These are phyloP conservation scores for Agrotis exclamationis DNA, from an alignment of 2,888 invertebrate genomes.

Conservation along the genomic window DNA sequence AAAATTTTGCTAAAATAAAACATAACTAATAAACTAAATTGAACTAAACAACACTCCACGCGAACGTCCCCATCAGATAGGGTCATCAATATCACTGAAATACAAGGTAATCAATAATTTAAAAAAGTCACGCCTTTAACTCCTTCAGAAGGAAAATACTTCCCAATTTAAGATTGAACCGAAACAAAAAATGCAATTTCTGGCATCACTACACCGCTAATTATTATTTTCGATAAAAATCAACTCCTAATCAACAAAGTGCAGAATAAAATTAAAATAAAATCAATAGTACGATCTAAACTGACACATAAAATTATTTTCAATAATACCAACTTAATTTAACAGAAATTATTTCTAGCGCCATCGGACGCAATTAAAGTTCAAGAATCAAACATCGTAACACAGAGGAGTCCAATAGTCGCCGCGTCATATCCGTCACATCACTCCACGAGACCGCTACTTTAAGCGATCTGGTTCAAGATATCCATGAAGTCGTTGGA, in stretches of 20 bases:
- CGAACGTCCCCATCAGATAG: conserved; percentile 87
- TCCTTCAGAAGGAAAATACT: conserved; percentile 82
- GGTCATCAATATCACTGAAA: conserved; percentile 87
- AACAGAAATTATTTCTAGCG: conserved; percentile 88
- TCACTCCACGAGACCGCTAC: conserved; percentile 61
- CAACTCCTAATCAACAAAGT: conserved; percentile 90
- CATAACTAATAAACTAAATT: conserved; percentile 91
- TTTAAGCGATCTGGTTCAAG: conserved; percentile 91
- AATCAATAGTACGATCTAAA: conserved; percentile 90
- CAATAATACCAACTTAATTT: conserved; percentile 91
- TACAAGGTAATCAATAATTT: conserved; percentile 86
- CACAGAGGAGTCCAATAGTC: conserved; percentile 75
- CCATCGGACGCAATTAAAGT: conserved; percentile 74
- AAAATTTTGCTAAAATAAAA: conserved; percentile 91
- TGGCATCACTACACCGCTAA: conserved; percentile 85
- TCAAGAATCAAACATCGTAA: conserved; percentile 67
- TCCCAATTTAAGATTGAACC: conserved; percentile 77
- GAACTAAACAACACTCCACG: conserved; percentile 90
- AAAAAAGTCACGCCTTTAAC: conserved; percentile 77
- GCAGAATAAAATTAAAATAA: conserved; percentile 90
- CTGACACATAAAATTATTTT: conserved; percentile 90
- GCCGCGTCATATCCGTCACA: conserved; percentile 70
- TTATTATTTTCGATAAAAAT: conserved; percentile 85
- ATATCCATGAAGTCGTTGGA: conserved; percentile 92
- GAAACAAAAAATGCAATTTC: conserved; percentile 89